Evolutionary conservation across 1,140 invertebrate species (phyloP), one percentile per base, ranked within the genome.

Genomic region (Drosophila mauritiana): DNA sequence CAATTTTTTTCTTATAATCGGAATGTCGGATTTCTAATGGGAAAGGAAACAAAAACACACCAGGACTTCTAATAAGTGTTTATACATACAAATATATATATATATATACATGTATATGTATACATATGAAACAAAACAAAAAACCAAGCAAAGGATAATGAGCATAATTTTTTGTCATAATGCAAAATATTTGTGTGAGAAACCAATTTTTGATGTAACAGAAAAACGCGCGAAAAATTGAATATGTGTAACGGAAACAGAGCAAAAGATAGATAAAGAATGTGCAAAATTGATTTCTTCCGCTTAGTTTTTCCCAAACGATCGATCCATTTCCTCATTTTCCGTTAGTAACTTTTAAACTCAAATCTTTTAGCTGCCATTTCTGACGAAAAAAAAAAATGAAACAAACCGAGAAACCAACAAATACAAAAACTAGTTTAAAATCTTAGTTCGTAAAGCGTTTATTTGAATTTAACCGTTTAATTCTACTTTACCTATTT

Each of bases 161-260:
- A 78, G 64, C 83, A 83, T 86, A 88, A 81, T 76, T 86, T 85
- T 88, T 88, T 86, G 83, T 86, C 83, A 79, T 77, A 83, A 86
- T 64, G 78, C 64, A 79, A 78, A 80, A 72, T 74, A 78, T 81
- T 82, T 81, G 75, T 78, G 65, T 73, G 74, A 59, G 55, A 85
- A 69, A 85, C 58, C 77, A 85, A 74, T 86, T 86, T 85, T 88
- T 86, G 83, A 88, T 86, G 82, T 86, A 76, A 86, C 54, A 80
- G 52, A 73, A 77, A 58, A 42, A 58, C 20, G 22, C 22, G 25
- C 22, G 25, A 39, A 55, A 17, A 51, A 34, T 11, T 31, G 27
- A n/a, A 27, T 45, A 22, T 12, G 42, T 45, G 15, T 46, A 46
- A 46, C 48, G 48, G 58, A 59, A 54, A 12, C 27, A 40, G 61